Evolutionary conservation across 2,888 invertebrate species (phyloP), one percentile per base, ranked within the genome.

Genomic region (Tholera decimalis): DNA sequence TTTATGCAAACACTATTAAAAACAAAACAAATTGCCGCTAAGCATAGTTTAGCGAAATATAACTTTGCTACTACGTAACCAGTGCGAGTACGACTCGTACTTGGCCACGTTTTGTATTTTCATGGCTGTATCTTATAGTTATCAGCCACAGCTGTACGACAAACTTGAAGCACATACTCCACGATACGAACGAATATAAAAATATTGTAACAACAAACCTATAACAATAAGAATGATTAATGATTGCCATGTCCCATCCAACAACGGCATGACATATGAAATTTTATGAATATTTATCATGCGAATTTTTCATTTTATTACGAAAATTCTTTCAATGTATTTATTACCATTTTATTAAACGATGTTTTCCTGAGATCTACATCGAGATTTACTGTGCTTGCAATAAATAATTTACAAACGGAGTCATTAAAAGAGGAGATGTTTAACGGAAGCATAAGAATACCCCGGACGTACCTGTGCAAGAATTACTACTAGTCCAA

Each of bases 141-240:
- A 28, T 13, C 30, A 53, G 37, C 24, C 22, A 35, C 20, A 9
- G 30, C 11, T 41, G 22, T 7, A 43, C 15, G 13, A 18, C 44
- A 33, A 49, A 44, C 41, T 49, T 51, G 35, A 69, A 55, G 30
- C 54, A 62, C 61, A 68, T 59, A 53, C 47, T 58, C 44, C 35
- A 18, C 54, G 56, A 41, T 53, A 47, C 26, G 55, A 44, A 66
- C 49, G 59, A 72, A 71, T 69, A 74, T 59, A 69, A 79, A 74
- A 82, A 79, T 74, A 82, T 70, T 73, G 64, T 83, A 62, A 71
- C 79, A 79, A 75, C 77, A 83, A 82, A 79, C 65, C 77, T 78
- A 76, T 79, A 82, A 86, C 86, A 88, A 86, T 85, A 85, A 85
- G 79, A 80, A 80, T 88, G 86, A 88, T 88, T 88, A 87, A 88